Base-by-base conservation (phyloP, 2,113 vertebrate genomes). In the Potamarius usumacintae region DNA sequence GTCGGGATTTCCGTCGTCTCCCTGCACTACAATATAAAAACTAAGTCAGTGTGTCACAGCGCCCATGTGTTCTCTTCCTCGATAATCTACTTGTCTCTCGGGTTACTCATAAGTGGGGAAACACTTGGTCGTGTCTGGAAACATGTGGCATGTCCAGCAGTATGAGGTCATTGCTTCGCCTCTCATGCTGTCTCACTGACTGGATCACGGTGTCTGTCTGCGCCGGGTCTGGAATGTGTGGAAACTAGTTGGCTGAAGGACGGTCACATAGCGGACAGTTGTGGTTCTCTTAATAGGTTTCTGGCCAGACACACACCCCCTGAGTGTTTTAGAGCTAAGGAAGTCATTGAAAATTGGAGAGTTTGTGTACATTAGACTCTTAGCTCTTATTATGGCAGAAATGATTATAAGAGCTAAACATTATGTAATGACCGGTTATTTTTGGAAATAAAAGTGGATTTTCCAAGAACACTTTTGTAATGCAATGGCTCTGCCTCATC, bases 81-180 rank as follows among this genome's bases (percentile, higher is more conserved):
- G 25, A 60, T 67, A 58, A 82, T 67, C 53, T 62, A 82, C 62
- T 80, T 55, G 84, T 85, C 71, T 88, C 71, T 82, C 8, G 42
- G 65, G n/a, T 77, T 89, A 79, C 81, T 89, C 79, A 76, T 85
- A 85, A 85, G 82, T 71, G 48, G 86, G 86, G 85, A 91, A 90
- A 86, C 88, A 87, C 82, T 89, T 86, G 65, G 89, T 87, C 86
- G 79, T 63, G 89, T 87, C 89, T 92, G 90, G 92, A 91, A 90
- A 92, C 92, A 92, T 91, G 91, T 91, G 91, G 89, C 85, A 50
- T 77, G 87, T 82, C 71, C 78, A 80, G 65, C 50, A 67, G 77
- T 42, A 90, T 92, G 88, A 92, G 86, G 86, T 92, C 91, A 92
- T 90, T 58, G 50, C 50, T 89, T 81, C 83, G n/a, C 76, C 71